phyloP scores from a whole-genome alignment of 1,140 invertebrate species.

The Glossosoma conforme region DNA sequence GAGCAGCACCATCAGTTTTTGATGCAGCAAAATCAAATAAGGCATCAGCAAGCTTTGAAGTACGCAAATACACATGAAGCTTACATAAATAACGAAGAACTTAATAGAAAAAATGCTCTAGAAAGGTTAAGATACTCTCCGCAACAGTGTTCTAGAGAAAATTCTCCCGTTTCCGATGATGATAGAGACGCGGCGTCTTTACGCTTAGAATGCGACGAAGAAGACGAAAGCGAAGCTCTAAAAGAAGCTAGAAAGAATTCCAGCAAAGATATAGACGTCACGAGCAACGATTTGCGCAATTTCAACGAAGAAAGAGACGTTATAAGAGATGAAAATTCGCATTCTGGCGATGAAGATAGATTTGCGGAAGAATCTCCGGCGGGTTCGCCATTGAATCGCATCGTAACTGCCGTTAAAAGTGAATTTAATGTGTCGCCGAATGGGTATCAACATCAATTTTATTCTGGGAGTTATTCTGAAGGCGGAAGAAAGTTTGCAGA shows the following conservation, averaged over 20 bases:
- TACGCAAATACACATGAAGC: conserved; percentile 13
- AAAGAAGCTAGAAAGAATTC: conserved; percentile 4
- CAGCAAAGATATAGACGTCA: conserved; percentile 3
- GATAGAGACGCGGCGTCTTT: conserved; percentile 18
- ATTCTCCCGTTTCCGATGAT: conserved; percentile 20
- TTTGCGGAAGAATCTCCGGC: conserved; percentile 28
- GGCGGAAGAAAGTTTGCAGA: background rate
- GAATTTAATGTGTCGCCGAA: conserved; percentile 26
- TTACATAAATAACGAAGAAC: conserved; percentile 16
- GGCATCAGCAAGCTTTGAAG: conserved; percentile 37
- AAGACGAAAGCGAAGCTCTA: conserved; percentile 14
- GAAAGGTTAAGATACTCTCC: conserved; percentile 15
- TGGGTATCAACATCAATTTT: conserved; percentile 13
- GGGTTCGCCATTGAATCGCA: conserved; percentile 20
- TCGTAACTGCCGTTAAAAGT: conserved; percentile 21
- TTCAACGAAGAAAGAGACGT: conserved; percentile 13
- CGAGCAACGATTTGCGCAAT: background rate
- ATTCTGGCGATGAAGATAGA: conserved; percentile 24
- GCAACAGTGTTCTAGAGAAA: conserved; percentile 17
- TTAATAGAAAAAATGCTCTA: conserved; percentile 10
- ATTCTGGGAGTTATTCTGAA: conserved; percentile 18
- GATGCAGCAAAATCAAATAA: conserved; percentile 36
- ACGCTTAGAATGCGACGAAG: conserved; percentile 26
- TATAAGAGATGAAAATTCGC: conserved; percentile 23
- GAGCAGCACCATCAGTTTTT: conserved; percentile 33